Conservation (phyloP, 2,888 invertebrate genomes). For the Heliconius ethilla region DNA sequence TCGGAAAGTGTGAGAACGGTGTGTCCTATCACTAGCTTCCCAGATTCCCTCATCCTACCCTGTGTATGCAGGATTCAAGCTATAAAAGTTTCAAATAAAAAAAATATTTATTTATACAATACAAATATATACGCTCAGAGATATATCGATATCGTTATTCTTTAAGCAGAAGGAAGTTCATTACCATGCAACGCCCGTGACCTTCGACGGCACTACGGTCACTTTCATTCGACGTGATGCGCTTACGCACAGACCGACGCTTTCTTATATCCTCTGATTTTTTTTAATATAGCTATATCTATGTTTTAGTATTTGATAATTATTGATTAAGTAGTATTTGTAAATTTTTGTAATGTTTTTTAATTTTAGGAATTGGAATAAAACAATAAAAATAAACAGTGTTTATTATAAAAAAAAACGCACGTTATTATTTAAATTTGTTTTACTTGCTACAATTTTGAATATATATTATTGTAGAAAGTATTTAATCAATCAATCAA, state of each 20-base stretch:
- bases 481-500: no score
- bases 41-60: not conserved
- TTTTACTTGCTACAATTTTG: no score
- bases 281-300: not conserved
- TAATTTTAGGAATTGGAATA: no score
- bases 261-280: conserved; percentile 58
- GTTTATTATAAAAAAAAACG: no score
- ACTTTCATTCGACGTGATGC: conserved; percentile 68
- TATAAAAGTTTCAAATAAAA: no score
- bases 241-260: conserved; percentile 59
- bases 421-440: no score
- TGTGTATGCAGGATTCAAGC: not conserved
- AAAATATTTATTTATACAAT: no score
- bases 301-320: not conserved
- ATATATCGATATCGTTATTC: conserved; percentile 32
- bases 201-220: conserved; percentile 56
- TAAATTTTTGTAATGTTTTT: not conserved
- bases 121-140: not conserved
- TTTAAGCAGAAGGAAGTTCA: conserved; percentile 46
- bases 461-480: no score
- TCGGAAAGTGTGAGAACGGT: no score
- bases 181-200: conserved; percentile 66
- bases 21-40: no score
- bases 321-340: not conserved
- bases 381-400: no score